These are phyloP conservation scores for Criorhina ranunculi DNA, from an alignment of 2,888 invertebrate genomes.

Conservation along the genomic window DNA sequence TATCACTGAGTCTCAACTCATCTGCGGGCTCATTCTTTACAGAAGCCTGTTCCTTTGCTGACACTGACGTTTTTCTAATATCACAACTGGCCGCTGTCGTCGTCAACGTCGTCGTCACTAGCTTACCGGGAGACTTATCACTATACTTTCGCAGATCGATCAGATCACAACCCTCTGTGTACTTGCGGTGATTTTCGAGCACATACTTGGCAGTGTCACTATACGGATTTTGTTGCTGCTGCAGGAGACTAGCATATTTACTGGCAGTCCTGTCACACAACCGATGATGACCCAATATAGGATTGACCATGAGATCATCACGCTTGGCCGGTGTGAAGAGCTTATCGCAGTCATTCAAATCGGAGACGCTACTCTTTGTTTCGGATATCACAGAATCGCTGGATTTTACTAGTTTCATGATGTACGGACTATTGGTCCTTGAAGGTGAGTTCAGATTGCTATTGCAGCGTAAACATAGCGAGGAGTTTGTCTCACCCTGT, in stretches of 20 bases:
- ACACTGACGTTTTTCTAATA: slow-evolving; percentile 57
- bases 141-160: slow-evolving; percentile 74
- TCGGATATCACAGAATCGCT: slow-evolving; percentile 84
- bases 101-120: slow-evolving; percentile 29
- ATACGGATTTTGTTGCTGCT: slow-evolving; percentile 61
- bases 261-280: slow-evolving; percentile 85
- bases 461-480: slow-evolving; percentile 87
- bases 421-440: slow-evolving; percentile 84
- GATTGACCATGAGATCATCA: slow-evolving; percentile 84
- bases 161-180: slow-evolving; percentile 60
- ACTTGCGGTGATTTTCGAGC: slow-evolving; percentile 67
- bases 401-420: slow-evolving; percentile 84
- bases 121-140: slow-evolving; percentile 67
- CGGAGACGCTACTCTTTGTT: slow-evolving; percentile 84
- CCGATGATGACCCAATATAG: slow-evolving; percentile 87
- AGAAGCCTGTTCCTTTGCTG: slow-evolving; percentile 37
- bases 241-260: slow-evolving; percentile 65
- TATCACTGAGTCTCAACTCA: slow-evolving; percentile 53
- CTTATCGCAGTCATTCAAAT: slow-evolving; percentile 83
- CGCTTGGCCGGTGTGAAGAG: slow-evolving; percentile 83
- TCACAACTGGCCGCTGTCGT: slow-evolving; percentile 60
- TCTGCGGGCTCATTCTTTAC: slow-evolving; percentile 44
- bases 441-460: slow-evolving; percentile 85
- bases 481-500: slow-evolving; percentile 84
- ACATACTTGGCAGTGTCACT: slow-evolving; percentile 78